A percentile compares a stretch with the other conserved stretches of the same genome.
phyloP scores from a whole-genome alignment of 1,140 invertebrate species.

The Ectropis grisescens region DNA sequence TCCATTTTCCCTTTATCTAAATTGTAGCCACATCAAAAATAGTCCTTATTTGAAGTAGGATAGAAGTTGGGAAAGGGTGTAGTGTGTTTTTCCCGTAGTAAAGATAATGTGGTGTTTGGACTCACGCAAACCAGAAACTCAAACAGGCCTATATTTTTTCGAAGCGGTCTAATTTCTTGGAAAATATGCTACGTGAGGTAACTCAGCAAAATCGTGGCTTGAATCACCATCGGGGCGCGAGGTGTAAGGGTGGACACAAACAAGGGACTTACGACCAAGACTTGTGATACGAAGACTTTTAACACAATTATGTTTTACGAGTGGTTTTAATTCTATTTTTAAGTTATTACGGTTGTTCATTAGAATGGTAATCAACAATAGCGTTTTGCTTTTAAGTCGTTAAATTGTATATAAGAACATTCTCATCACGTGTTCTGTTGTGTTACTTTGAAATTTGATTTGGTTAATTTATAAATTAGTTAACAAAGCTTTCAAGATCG shows the following conservation, averaged over 20 bases:
- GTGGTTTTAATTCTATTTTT: too few species aligned
- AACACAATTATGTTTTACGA: too few species aligned
- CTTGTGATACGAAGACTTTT: too few species aligned
- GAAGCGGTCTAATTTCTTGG: conserved; percentile 37
- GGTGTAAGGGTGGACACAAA: conserved; percentile 13
- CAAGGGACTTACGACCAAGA: too few species aligned
- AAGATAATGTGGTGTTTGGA: conserved; percentile 9
- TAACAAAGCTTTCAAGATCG: too few species aligned
- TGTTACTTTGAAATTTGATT: too few species aligned
- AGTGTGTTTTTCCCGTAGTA: background rate
- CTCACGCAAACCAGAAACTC: conserved; percentile 12
- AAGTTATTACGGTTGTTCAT: too few species aligned
- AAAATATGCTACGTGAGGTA: conserved; percentile 44
- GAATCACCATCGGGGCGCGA: conserved; percentile 27
- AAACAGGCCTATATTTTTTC: conserved; percentile 20
- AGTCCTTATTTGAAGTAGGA: background rate
- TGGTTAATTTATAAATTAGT: too few species aligned
- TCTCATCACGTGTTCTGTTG: too few species aligned
- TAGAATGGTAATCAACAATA: too few species aligned
- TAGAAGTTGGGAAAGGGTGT: background rate
- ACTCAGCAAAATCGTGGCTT: conserved; percentile 37
- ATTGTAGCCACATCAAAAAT: background rate
- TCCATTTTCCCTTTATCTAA: background rate
- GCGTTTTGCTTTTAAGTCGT: too few species aligned
- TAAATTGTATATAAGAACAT: too few species aligned